Evolutionary conservation across 2,888 invertebrate species (phyloP), one percentile per base, ranked within the genome.

Genomic region (Agrochola litura): DNA sequence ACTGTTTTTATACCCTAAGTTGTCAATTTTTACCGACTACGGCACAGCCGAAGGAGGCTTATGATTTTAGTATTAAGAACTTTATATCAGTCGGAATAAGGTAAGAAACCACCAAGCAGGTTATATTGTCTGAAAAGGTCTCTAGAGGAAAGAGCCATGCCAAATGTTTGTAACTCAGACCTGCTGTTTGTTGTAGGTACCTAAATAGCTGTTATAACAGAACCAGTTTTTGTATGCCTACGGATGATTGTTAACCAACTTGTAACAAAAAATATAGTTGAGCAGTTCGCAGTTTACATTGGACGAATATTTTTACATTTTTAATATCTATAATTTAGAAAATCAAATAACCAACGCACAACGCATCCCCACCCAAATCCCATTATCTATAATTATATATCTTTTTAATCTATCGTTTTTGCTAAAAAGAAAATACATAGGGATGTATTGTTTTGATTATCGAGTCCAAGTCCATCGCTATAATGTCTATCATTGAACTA

Each of bases 251-350:
- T 73, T 78, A 68, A 68, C 54, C 64, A 75, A 75, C 60, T 46
- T 41, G 41, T 61, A 46, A 60, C 60, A n/a, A 75, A 72, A 75
- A 77, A 54, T 68, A 63, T 54, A 73, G 19, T 79, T 60, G 46
- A 74, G 37, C 14, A 43, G 65, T 61, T 85, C 46, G 65, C 61
- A 73, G 61, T 63, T 76, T 66, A 78, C 79, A 58, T 78, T 82
- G 73, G 69, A 70, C 49, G 52, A 67, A 63, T 60, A 67, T 60
- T 84, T 67, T 10, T 25, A 46, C 19, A 54, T 14, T 46, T 56
- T 25, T 58, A 56, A 25, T 52, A n/a, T n/a, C n/a, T n/a, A n/a
- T n/a, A n/a, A n/a, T n/a, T n/a, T n/a, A n/a, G n/a, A n/a, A n/a
- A n/a, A n/a, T n/a, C n/a, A n/a, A n/a, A n/a, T n/a, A n/a, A n/a